Evolutionary conservation across 2,113 vertebrate genomes (phyloP).

Genomic region (Ceratotherium simum): DNA sequence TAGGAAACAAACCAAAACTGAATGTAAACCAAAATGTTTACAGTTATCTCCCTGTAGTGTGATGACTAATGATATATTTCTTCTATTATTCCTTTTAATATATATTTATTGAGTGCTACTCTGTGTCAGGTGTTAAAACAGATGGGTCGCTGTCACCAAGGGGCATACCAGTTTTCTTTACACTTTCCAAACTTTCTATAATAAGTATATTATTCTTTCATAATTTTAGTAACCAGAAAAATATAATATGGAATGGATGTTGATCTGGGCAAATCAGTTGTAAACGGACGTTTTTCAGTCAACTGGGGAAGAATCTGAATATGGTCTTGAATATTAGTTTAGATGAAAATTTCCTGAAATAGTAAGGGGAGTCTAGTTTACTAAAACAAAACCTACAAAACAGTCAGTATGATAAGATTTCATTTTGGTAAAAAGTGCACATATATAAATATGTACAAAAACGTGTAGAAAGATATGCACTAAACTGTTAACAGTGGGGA

Average conservation of each 20-base stretch:
- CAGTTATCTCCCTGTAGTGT: neutral
- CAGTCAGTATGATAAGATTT: neutral
- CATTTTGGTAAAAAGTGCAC: neutral
- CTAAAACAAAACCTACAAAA: conserved; percentile 17
- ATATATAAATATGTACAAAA: neutral
- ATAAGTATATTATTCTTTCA: conserved; percentile 19
- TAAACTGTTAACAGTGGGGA: neutral
- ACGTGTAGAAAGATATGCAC: neutral
- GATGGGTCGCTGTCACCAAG: neutral
- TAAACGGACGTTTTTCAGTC: neutral
- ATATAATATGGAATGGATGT: neutral
- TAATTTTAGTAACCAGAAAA: conserved; percentile 47
- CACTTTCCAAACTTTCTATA: conserved; percentile 1
- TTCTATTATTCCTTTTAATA: neutral
- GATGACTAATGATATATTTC: neutral
- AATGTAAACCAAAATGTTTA: conserved; percentile 24
- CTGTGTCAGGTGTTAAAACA: conserved; percentile 35
- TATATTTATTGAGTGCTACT: neutral
- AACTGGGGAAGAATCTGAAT: conserved; percentile 17
- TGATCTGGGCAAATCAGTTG: conserved; percentile 30
- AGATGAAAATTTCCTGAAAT: conserved; percentile 21
- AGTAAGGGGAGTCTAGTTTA: neutral
- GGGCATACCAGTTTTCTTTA: neutral
- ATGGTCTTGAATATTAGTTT: conserved; percentile 22
- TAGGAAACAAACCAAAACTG: neutral